Base-by-base conservation (phyloP, 1,140 invertebrate species). In the Thaumatotibia leucotreta region DNA sequence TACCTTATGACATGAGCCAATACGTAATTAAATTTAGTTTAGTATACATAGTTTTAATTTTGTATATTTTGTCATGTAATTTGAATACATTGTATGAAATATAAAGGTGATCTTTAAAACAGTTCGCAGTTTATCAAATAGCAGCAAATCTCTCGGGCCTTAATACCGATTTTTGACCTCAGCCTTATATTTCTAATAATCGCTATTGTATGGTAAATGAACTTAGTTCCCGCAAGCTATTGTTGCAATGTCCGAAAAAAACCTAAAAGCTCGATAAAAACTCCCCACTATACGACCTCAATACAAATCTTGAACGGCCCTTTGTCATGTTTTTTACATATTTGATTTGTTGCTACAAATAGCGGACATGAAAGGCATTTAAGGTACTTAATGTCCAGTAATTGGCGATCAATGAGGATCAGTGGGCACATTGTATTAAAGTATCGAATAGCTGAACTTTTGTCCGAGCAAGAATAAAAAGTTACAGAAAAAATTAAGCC, bases 371-470 rank as follows among this genome's bases (percentile, higher is more conserved):
- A 87, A 89, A 86, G 80, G 88, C 85, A 78, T 86, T 88, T 82
- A 76, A 91, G 84, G 88, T 89, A 91, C 88, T 91, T 91, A 88
- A 91, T 89, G 88, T 91, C 86, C 88, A 82, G 88, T 91, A 91
- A 91, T 91, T 89, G 88, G 86, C 86, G 88, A 91, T 91, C 86
- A 91, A 89, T 91, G 84, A 87, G 86, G 86, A 89, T 91, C 88
- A 89, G 88, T 91, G 88, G 88, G 88, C 75, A 88, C 86, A 91
- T 91, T 91, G 86, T 91, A 78, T 74, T 82, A 81, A 81, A 83
- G 70, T 80, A 88, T 83, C 80, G 81, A 82, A 82, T 86, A 65
- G 75, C 76, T 73, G 68, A 72, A 68, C 68, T 58, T 78, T 88
- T 89, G 88, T 87, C 80, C 83, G 75, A 77, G 70, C 61, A 63